Percentiles rank a stretch among this genome's conserved stretches.
phyloP scores from a whole-genome alignment of 2,888 invertebrate genomes.

The Liodrosophila aerea region DNA sequence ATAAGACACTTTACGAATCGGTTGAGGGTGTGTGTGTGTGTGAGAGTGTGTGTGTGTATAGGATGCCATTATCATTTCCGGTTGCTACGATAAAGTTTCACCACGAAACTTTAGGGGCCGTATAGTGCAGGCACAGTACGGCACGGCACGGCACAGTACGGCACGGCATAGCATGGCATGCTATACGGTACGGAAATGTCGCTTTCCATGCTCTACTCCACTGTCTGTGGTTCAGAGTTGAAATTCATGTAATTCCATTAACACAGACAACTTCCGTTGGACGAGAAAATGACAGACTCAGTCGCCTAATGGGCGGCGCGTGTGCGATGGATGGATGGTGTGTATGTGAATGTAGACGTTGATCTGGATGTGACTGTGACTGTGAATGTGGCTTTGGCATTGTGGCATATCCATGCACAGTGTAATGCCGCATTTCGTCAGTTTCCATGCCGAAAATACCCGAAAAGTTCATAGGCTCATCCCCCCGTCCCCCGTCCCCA shows the following conservation, averaged over 20 bases:
- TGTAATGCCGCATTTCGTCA: slow-evolving; percentile 8
- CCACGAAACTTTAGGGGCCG: slow-evolving; percentile 50
- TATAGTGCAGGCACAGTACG: not conserved
- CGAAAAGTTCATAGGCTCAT: too few species aligned
- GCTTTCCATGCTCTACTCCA: slow-evolving; percentile 27
- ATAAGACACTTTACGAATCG: slow-evolving; percentile 18
- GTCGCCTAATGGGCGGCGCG: slow-evolving; percentile 59
- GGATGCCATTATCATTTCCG: slow-evolving; percentile 55
- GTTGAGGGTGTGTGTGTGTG: slow-evolving; percentile 7
- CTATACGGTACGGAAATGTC: slow-evolving; percentile 39
- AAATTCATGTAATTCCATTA: slow-evolving; percentile 76
- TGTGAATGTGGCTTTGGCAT: slow-evolving; percentile 21
- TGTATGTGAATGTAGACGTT: slow-evolving; percentile 10
- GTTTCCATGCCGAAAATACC: slow-evolving; percentile 16
- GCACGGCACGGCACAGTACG: slow-evolving; percentile 5
- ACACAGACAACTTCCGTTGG: slow-evolving; percentile 72
- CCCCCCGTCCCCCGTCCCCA: too few species aligned
- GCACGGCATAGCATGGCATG: slow-evolving; percentile 16
- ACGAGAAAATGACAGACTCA: slow-evolving; percentile 62
- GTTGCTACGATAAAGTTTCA: slow-evolving; percentile 45
- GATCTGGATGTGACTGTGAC: not conserved
- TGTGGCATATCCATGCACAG: slow-evolving; percentile 28
- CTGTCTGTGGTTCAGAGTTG: slow-evolving; percentile 65
- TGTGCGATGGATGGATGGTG: slow-evolving; percentile 27
- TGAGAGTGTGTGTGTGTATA: slow-evolving; percentile 10